phyloP scores from a whole-genome alignment of 2,888 invertebrate species.

The Zygothrica quintamaculata region DNA sequence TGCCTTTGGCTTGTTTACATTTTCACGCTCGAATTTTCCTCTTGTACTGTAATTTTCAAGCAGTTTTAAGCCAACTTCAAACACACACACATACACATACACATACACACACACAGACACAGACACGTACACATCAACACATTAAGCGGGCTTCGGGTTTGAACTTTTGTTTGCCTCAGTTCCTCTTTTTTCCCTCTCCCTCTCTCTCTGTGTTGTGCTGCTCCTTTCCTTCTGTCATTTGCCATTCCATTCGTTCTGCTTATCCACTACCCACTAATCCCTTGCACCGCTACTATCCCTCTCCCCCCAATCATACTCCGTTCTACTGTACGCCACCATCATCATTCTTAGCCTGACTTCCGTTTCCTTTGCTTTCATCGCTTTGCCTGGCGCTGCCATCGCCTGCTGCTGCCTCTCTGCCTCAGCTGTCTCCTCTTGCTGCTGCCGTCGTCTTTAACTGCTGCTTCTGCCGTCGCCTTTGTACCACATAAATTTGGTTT shows the following conservation, averaged over 20 bases:
- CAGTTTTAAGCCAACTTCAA: slow-evolving; percentile 70
- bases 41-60: slow-evolving; percentile 70
- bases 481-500: slow-evolving; percentile 76
- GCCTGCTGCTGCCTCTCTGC: no score
- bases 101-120: neutral
- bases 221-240: neutral
- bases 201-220: neutral
- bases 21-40: slow-evolving; percentile 73
- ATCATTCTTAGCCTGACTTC: slow-evolving; percentile 51
- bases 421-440: slow-evolving; percentile 7
- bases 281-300: slow-evolving; percentile 11
- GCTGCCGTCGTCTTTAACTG: no score
- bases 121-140: slow-evolving; percentile 32
- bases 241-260: no score
- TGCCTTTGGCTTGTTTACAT: slow-evolving; percentile 68
- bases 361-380: slow-evolving; percentile 74
- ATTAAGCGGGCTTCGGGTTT: slow-evolving; percentile 67
- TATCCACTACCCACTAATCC: neutral
- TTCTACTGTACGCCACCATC: slow-evolving; percentile 33
- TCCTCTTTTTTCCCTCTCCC: neutral
- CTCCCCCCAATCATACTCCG: no score
- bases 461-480: slow-evolving; percentile 62
- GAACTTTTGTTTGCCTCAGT: slow-evolving; percentile 49
- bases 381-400: no score
- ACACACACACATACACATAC: slow-evolving; percentile 41